phyloP scores from a whole-genome alignment of 2,113 vertebrate species.

The Uria lomvia region DNA sequence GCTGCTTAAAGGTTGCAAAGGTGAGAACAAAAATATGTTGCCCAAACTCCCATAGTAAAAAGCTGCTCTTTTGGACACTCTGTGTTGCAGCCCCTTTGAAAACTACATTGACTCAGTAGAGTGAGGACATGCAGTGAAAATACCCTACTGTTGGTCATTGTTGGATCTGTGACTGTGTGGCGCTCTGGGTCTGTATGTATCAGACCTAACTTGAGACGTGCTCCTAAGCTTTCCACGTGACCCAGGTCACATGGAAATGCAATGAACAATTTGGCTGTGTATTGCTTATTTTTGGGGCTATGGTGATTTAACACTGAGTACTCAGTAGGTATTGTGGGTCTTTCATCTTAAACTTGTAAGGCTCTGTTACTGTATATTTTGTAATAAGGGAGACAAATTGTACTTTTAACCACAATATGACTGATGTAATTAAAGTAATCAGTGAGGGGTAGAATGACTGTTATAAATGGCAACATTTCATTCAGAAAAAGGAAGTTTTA shows the following conservation, averaged over 20 bases:
- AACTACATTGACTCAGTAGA: background rate
- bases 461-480: background rate
- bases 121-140: background rate
- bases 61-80: background rate
- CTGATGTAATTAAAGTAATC: background rate
- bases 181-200: background rate
- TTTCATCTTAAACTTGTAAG: background rate
- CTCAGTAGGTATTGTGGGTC: background rate
- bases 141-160: rapidly evolving
- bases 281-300: background rate
- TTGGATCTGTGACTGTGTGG: background rate
- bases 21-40: background rate
- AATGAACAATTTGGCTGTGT: background rate
- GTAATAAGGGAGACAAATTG: background rate
- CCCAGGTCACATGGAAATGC: background rate
- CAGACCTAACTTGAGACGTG: background rate
- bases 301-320: background rate
- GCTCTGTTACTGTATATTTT: background rate
- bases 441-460: background rate
- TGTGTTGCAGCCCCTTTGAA: background rate
- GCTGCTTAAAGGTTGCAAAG: background rate
- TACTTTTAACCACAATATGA: background rate
- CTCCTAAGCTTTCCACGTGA: background rate
- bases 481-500: background rate
- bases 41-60: background rate